phyloP scores from a whole-genome alignment of 2,888 invertebrate genomes.

The Melikaiella ostensackeni region DNA sequence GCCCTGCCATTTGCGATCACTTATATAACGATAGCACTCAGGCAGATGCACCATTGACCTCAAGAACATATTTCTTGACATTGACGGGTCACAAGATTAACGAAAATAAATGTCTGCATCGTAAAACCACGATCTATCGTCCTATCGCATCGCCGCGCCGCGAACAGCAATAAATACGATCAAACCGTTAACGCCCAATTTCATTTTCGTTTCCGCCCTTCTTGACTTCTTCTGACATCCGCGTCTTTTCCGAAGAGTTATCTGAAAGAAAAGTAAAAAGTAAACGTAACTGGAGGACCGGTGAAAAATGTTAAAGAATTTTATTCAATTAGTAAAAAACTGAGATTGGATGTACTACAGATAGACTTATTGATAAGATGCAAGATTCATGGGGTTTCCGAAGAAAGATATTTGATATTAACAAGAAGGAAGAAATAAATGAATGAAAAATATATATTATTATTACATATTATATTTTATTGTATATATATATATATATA shows the following conservation, averaged over 20 bases:
- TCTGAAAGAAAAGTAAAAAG: background rate
- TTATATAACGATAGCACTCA: conserved; percentile 57
- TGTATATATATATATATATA: too few relatives aligned
- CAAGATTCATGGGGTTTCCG: too few relatives aligned
- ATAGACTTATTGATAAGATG: too few relatives aligned
- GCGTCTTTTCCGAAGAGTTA: background rate
- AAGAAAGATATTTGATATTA: too few relatives aligned
- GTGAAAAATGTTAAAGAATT: too few relatives aligned
- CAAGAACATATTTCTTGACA: conserved; percentile 17
- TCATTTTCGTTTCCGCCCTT: background rate
- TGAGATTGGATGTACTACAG: too few relatives aligned
- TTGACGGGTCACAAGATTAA: conserved; percentile 14
- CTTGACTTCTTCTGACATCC: background rate
- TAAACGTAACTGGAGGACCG: too few relatives aligned
- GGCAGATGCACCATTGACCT: conserved; percentile 23
- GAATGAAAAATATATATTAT: too few relatives aligned
- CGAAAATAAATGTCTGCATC: background rate
- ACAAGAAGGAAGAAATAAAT: too few relatives aligned
- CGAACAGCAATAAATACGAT: conserved; percentile 11
- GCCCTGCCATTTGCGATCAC: conserved; percentile 56
- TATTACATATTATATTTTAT: too few relatives aligned
- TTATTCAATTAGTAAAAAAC: too few relatives aligned
- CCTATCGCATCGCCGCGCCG: background rate
- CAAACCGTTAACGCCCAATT: background rate
- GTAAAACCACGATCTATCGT: background rate